phyloP scores from a whole-genome alignment of 2,888 invertebrate species.

The Limenitis camilla region DNA sequence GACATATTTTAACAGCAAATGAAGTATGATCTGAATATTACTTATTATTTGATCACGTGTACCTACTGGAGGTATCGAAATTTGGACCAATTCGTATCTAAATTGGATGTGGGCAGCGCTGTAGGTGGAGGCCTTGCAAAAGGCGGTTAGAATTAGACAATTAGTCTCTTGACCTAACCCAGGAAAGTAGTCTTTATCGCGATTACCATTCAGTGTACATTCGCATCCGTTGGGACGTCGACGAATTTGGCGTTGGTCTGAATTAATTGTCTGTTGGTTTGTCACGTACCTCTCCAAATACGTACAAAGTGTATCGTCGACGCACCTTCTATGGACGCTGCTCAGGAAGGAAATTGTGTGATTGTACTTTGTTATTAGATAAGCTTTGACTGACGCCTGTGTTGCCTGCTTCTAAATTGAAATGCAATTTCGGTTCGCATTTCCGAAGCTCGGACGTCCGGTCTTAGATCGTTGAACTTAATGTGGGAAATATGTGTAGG shows the following conservation, averaged over 20 bases:
- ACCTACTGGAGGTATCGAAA: conserved; percentile 24
- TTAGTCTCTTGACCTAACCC: conserved; percentile 32
- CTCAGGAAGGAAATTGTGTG: conserved; percentile 65
- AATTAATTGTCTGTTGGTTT: conserved; percentile 60
- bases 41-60: conserved; percentile 3
- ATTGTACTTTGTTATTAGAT: conserved; percentile 45
- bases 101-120: conserved; percentile 68
- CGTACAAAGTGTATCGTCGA: conserved; percentile 41
- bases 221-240: conserved; percentile 40
- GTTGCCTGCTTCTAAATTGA: conserved; percentile 43
- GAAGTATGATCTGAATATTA: not conserved
- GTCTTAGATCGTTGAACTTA: conserved; percentile 48
- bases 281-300: conserved; percentile 70
- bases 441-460: conserved; percentile 48
- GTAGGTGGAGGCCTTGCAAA: conserved; percentile 69
- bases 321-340: conserved; percentile 48
- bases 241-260: conserved; percentile 59
- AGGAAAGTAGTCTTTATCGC: conserved; percentile 46
- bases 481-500: conserved; percentile 4
- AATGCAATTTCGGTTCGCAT: conserved; percentile 57
- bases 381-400: conserved; percentile 20
- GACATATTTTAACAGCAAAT: no score
- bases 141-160: conserved; percentile 57
- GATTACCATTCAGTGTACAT: conserved; percentile 45
- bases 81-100: conserved; percentile 54